phyloP scores from a whole-genome alignment of 2,888 invertebrate species.

The Clivina fossor region DNA sequence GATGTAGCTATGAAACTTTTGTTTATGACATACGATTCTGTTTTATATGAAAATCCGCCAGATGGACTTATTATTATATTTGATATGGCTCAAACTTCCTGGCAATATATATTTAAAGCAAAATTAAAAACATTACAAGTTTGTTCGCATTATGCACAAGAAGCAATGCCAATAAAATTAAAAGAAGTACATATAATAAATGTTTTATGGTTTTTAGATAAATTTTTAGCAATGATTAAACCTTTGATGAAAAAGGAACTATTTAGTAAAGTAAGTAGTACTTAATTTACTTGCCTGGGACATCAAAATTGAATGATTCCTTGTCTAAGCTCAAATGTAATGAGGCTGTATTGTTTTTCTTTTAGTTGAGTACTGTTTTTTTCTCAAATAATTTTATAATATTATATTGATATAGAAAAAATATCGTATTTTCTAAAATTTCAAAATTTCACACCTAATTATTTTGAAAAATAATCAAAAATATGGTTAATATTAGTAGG shows the following conservation, averaged over 20 bases:
- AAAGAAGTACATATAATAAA: conserved; percentile 69
- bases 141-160: conserved; percentile 69
- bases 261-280: conserved; percentile 49
- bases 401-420: too few relatives aligned
- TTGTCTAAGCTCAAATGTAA: too few relatives aligned
- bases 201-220: conserved; percentile 54
- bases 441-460: too few relatives aligned
- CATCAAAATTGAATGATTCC: too few relatives aligned
- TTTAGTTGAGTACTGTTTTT: too few relatives aligned
- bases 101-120: conserved; percentile 44
- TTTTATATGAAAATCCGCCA: conserved; percentile 61
- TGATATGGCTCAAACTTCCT: conserved; percentile 58
- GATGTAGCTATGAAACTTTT: conserved; percentile 61
- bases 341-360: too few relatives aligned
- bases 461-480: too few relatives aligned
- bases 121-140: conserved; percentile 54
- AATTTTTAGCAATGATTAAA: conserved; percentile 53
- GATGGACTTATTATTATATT: conserved; percentile 67
- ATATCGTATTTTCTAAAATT: too few relatives aligned
- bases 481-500: conserved; percentile 13
- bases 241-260: conserved; percentile 56
- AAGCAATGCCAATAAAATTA: conserved; percentile 67
- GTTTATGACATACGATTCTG: conserved; percentile 53
- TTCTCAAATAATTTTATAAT: too few relatives aligned
- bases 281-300: too few relatives aligned